Evolutionary conservation across 1,140 invertebrate genomes (phyloP).

Genomic region (Macrotrachela quadricornifera): DNA sequence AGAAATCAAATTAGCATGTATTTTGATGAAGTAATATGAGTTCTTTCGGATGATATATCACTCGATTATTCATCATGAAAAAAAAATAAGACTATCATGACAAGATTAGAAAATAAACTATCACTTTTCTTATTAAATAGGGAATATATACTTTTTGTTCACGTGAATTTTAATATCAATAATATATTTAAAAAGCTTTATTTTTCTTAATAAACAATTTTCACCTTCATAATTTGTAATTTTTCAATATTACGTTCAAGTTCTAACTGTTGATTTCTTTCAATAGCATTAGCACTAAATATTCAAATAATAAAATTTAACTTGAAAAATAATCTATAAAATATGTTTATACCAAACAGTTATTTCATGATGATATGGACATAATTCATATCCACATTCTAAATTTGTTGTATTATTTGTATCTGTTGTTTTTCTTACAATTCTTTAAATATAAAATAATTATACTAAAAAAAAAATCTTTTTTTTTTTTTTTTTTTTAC

Average conservation of each 20-base stretch:
- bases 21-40: not conserved
- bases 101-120: too few relatives aligned
- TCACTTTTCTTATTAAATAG: too few relatives aligned
- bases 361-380: constrained; percentile 32
- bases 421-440: not conserved
- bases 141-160: too few relatives aligned
- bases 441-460: not conserved
- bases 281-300: constrained; percentile 57
- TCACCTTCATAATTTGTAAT: constrained; percentile 75
- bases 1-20: not conserved
- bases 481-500: constrained; percentile 35
- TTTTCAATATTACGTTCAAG: constrained; percentile 87
- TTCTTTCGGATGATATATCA: too few relatives aligned
- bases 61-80: too few relatives aligned
- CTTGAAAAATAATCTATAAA: constrained; percentile 3
- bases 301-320: constrained; percentile 6
- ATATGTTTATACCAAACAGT: constrained; percentile 29
- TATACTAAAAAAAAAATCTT: not conserved
- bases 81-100: too few relatives aligned
- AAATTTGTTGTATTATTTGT: constrained; percentile 9
- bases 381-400: constrained; percentile 19
- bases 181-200: too few relatives aligned
- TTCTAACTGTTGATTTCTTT: constrained; percentile 81
- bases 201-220: not conserved
- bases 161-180: too few relatives aligned